These are phyloP conservation scores for Pseudomugil gertrudae DNA, from an alignment of 2,797 vertebrate genomes.

Conservation along the genomic window DNA sequence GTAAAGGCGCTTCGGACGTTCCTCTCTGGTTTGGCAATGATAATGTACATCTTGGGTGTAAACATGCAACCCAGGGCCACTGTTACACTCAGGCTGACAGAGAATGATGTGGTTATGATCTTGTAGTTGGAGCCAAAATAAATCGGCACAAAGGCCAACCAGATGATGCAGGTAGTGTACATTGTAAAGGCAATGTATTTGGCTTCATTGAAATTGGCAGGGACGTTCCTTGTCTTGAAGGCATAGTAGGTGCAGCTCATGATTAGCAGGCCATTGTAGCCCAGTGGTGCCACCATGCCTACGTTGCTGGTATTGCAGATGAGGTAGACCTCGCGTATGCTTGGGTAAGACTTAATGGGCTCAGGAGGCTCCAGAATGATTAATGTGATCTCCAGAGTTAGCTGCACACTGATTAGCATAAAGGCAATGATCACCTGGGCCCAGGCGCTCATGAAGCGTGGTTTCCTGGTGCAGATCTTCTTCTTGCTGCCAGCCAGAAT, in stretches of 20 bases:
- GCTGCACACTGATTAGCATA: constrained; percentile 92
- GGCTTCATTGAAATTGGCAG: constrained; percentile 98
- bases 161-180: constrained; percentile 99
- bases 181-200: constrained; percentile 99
- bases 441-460: constrained; percentile 98
- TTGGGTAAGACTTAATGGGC: constrained; percentile 95
- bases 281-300: constrained; percentile 94
- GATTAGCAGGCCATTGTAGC: constrained; percentile 97
- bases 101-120: constrained; percentile 99
- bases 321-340: constrained; percentile 95
- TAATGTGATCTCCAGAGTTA: constrained; percentile 91
- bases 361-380: constrained; percentile 96
- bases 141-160: constrained; percentile 98
- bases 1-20: constrained; percentile 99
- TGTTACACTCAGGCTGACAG: constrained; percentile 96
- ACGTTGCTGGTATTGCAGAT: constrained; percentile 99
- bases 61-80: constrained; percentile 99
- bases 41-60: constrained; percentile 99
- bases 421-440: constrained; percentile 96
- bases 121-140: constrained; percentile 99
- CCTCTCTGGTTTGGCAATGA: constrained; percentile 97
- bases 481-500: constrained; percentile 99
- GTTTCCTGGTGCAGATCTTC: constrained; percentile 98
- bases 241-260: constrained; percentile 99
- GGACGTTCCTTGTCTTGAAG: constrained; percentile 98